Conservation (phyloP, 2,113 vertebrate species). For the Leptobrachium leishanense region DNA sequence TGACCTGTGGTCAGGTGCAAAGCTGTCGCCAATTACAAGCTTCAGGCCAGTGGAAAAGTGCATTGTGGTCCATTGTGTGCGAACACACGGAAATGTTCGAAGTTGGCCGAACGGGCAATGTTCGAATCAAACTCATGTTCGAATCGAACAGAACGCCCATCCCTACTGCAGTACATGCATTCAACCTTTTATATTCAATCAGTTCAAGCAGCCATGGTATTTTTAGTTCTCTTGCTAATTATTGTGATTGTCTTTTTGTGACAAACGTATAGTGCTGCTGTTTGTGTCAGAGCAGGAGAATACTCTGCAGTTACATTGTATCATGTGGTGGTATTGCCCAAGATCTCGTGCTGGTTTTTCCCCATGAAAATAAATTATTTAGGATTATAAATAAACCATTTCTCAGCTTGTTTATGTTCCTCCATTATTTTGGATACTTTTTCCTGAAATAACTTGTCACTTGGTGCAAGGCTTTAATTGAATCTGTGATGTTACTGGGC, state of each 20-base stretch:
- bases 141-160: too few species aligned
- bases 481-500: conserved; percentile 14
- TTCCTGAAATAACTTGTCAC: conserved; percentile 7
- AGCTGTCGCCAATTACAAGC: too few species aligned
- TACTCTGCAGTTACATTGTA: not conserved
- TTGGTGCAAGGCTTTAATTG: not conserved
- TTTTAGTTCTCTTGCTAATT: conserved; percentile 38
- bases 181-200: not conserved
- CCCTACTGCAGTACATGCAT: not conserved
- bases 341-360: conserved; percentile 27
- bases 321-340: conserved; percentile 24
- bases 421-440: conserved; percentile 31
- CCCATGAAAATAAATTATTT: conserved; percentile 29
- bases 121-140: too few species aligned
- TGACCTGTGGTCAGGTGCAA: too few species aligned
- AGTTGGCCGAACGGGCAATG: too few species aligned
- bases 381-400: conserved; percentile 35
- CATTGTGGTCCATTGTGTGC: too few species aligned
- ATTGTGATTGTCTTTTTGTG: conserved; percentile 47
- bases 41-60: too few species aligned
- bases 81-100: too few species aligned
- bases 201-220: conserved; percentile 15
- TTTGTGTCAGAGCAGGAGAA: conserved; percentile 27
- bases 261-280: conserved; percentile 36
- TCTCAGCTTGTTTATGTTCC: conserved; percentile 2